Conservation (phyloP, 2,113 vertebrate genomes). For the Sinocyclocheilus grahami region DNA sequence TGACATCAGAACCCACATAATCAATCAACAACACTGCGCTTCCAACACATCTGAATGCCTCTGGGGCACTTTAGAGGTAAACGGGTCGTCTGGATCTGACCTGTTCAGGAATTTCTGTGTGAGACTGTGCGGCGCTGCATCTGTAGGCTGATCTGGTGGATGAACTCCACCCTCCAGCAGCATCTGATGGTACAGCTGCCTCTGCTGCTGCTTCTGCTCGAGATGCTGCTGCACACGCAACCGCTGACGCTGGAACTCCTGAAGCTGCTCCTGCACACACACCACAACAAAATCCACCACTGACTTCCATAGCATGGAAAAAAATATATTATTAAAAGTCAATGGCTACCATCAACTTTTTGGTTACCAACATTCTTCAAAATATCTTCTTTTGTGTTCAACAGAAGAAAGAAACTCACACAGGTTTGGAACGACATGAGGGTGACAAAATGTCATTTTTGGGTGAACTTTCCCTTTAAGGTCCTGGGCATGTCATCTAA, state of each 20-base stretch:
- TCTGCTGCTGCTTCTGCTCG: conserved; percentile 96
- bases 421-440: too few species aligned
- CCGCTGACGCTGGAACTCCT: conserved; percentile 94
- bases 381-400: background rate
- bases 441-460: too few species aligned
- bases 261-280: conserved; percentile 80
- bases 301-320: too few species aligned
- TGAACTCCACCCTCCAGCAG: conserved; percentile 91
- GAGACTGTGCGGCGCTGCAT: conserved; percentile 86
- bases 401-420: background rate
- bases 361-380: too few species aligned
- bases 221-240: conserved; percentile 96
- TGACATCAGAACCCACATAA: background rate
- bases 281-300: background rate
- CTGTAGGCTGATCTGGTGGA: conserved; percentile 82
- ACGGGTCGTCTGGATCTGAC: conserved; percentile 64
- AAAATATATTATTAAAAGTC: too few species aligned
- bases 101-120: conserved; percentile 96
- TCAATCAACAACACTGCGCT: background rate
- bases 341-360: too few species aligned
- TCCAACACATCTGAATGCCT: background rate
- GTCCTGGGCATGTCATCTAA: too few species aligned
- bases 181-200: conserved; percentile 97
- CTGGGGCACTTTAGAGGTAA: background rate
- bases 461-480: too few species aligned